Conservation (phyloP, 2,797 vertebrate species). For the Lutjanus argentimaculatus region DNA sequence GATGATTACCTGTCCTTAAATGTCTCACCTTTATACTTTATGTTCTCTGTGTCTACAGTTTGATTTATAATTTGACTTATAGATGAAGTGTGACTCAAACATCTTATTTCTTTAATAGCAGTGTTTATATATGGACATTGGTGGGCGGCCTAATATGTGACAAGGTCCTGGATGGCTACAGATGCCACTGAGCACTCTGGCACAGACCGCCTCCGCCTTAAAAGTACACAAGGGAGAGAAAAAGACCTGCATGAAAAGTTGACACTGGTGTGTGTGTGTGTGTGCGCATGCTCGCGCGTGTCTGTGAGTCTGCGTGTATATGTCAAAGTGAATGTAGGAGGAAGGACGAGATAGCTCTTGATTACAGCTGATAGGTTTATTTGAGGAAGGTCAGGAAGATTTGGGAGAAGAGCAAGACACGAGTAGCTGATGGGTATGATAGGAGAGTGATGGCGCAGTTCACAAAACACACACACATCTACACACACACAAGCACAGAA, state of each 20-base stretch:
- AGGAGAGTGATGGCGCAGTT: slow-evolving; percentile 48
- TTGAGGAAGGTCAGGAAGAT: slow-evolving; percentile 80
- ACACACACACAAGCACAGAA: slow-evolving; percentile 7
- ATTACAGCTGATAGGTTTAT: slow-evolving; percentile 83
- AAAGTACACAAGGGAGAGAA: slow-evolving; percentile 59
- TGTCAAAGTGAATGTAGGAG: slow-evolving; percentile 71
- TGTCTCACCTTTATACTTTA: neutral
- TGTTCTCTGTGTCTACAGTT: neutral
- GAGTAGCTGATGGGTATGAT: slow-evolving; percentile 74
- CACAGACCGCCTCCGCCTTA: slow-evolving; percentile 30
- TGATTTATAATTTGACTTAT: neutral
- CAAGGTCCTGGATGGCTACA: slow-evolving; percentile 26
- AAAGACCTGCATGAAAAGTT: slow-evolving; percentile 62
- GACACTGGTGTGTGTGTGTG: slow-evolving; percentile 23
- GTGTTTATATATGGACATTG: slow-evolving; percentile 18
- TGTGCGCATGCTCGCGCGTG: slow-evolving; percentile 12
- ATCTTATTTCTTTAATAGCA: slow-evolving; percentile 12
- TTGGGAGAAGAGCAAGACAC: slow-evolving; percentile 71
- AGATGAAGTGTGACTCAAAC: neutral
- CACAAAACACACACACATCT: slow-evolving; percentile 19
- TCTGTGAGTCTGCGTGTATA: slow-evolving; percentile 41
- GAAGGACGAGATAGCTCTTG: slow-evolving; percentile 72
- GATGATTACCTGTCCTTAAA: neutral
- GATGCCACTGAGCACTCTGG: slow-evolving; percentile 40
- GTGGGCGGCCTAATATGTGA: slow-evolving; percentile 26